These are phyloP conservation scores for Ptilodon capucinus DNA, from an alignment of 2,888 invertebrate genomes.

Conservation along the genomic window DNA sequence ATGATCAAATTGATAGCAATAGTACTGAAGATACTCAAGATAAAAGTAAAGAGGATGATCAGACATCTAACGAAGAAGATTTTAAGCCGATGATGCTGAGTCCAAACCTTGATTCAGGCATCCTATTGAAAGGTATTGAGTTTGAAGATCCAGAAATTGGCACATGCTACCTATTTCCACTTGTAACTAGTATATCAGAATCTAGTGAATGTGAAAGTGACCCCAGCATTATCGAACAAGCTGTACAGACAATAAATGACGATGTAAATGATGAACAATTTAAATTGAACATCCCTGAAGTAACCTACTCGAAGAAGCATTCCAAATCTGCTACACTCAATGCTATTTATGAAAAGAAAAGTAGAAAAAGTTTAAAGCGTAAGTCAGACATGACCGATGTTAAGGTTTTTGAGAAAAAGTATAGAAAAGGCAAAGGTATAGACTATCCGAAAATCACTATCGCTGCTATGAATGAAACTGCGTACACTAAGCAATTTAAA, in stretches of 20 bases:
- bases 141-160: conserved; percentile 51
- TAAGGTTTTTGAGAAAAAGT: conserved; percentile 46
- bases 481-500: conserved; percentile 60
- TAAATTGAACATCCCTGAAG: conserved; percentile 46
- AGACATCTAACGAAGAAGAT: neutral
- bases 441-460: conserved; percentile 56
- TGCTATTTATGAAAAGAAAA: conserved; percentile 9
- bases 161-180: conserved; percentile 53
- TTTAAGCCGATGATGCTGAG: neutral
- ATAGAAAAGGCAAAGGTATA: conserved; percentile 69
- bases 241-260: conserved; percentile 18
- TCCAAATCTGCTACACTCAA: conserved; percentile 4
- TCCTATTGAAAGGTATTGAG: conserved; percentile 47
- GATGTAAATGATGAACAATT: conserved; percentile 31
- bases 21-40: neutral
- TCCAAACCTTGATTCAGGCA: neutral
- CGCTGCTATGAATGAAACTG: conserved; percentile 37
- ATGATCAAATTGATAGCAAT: neutral
- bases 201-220: conserved; percentile 7
- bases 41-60: neutral
- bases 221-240: conserved; percentile 7
- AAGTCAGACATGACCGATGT: conserved; percentile 50
- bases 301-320: conserved; percentile 49
- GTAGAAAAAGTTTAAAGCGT: conserved; percentile 47
- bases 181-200: conserved; percentile 21